Evolutionary conservation across 2,797 vertebrate genomes (phyloP), one percentile per base, ranked within the genome.

Genomic region (Dendrocincla tyrannina): DNA sequence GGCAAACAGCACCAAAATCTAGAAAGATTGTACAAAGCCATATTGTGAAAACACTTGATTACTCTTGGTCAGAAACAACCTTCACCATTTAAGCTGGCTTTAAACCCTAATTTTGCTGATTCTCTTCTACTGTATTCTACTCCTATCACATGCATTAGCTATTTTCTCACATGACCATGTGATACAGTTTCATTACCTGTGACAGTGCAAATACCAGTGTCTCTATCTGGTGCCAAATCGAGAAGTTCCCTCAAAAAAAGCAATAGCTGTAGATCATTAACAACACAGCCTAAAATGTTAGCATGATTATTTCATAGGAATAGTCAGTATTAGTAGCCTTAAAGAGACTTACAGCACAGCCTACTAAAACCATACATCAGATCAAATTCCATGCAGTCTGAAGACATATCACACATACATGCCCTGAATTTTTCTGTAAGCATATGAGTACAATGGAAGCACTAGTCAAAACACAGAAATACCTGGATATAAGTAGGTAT

Each of bases 71-170:
- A 85, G 50, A 72, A 85, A 53, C 7, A 79, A 37, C 7, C 11
- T 52, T 52, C 33, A 24, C 4, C 33, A 30, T 20, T 33, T 32
- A 28, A 67, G 2, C 6, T 20, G 13, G 15, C 63, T 42, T 84
- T 44, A 60, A 82, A 39, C 30, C 7, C 0, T 4, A 28, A 4
- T 58, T 76, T 75, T 72, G 7, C n/a, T 30, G 23, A 66, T 46
- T 82, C 22, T 27, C 9, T 47, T 64, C 64, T 39, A 30, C 22
- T 12, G 35, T n/a, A 17, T 33, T 63, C 35, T 59, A 4, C 11
- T 35, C 27, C 50, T 10, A 27, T 3, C 20, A 30, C 0, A 0
- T 27, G 13, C 17, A 56, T 42, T 68, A 49, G 13, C 17, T 77
- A 6, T 50, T 85, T 91, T 46, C 59, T 64, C 18, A 73, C 44